phyloP scores from a whole-genome alignment of 2,888 invertebrate genomes.

The Cheilosia urbana region DNA sequence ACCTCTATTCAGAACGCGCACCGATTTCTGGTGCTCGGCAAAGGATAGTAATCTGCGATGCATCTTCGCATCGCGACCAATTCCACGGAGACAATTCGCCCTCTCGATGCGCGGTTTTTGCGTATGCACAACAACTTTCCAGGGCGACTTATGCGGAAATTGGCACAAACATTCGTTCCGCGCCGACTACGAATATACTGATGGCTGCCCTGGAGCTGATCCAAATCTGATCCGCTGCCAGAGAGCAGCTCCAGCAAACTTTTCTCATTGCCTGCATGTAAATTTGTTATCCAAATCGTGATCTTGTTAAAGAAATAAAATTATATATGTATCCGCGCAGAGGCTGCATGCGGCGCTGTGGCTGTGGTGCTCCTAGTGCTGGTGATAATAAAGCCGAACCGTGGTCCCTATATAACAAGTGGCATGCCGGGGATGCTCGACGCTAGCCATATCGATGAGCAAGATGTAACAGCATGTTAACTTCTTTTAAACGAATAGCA shows the following conservation, averaged over 20 bases:
- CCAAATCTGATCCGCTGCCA: slow-evolving; percentile 43
- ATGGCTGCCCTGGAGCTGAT: slow-evolving; percentile 38
- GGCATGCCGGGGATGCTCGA: slow-evolving; percentile 44
- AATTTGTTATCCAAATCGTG: slow-evolving; percentile 78
- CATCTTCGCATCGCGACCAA: slow-evolving; percentile 66
- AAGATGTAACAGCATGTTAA: slow-evolving; percentile 75
- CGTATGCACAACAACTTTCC: slow-evolving; percentile 9
- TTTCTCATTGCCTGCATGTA: slow-evolving; percentile 75
- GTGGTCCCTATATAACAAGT: slow-evolving; percentile 45
- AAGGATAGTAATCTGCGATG: slow-evolving; percentile 63
- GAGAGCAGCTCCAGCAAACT: slow-evolving; percentile 16
- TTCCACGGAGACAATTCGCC: slow-evolving; percentile 55
- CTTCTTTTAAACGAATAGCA: slow-evolving; percentile 72
- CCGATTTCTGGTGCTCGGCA: slow-evolving; percentile 36
- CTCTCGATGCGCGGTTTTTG: slow-evolving; percentile 5
- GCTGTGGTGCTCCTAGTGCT: slow-evolving; percentile 38
- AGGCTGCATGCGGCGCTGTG: slow-evolving; percentile 16
- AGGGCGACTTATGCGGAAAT: slow-evolving; percentile 73
- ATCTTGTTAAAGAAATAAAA: slow-evolving; percentile 77
- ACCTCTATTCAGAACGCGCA: slow-evolving; percentile 36
- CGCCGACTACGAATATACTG: background rate
- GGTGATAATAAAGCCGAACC: slow-evolving; percentile 60
- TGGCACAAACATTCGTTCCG: slow-evolving; percentile 31
- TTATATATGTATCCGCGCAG: slow-evolving; percentile 64
- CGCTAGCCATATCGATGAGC: slow-evolving; percentile 71